A percentile compares a stretch with the other conserved stretches of the same genome.
Evolutionary conservation across 2,888 invertebrate genomes (phyloP).

Genomic region (Orthosia cruda): DNA sequence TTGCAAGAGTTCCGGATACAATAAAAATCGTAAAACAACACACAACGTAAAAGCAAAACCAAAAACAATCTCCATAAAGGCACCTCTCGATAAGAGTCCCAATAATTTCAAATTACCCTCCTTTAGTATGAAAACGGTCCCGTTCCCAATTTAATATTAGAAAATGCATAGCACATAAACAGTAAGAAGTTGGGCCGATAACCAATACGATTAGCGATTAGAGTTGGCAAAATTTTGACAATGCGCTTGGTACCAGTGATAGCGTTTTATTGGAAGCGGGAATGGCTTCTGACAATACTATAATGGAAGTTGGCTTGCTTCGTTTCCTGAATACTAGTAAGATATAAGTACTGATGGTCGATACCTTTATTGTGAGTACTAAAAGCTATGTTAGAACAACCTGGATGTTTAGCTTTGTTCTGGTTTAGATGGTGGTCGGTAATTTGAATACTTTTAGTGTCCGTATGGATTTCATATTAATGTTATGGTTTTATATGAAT

Average conservation of each 20-base stretch:
- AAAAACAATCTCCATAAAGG: constrained; percentile 40
- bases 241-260: constrained; percentile 39
- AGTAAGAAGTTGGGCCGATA: constrained; percentile 67
- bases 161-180: constrained; percentile 68
- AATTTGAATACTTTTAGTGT: constrained; percentile 17
- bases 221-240: constrained; percentile 72
- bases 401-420: not conserved
- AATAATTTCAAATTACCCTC: constrained; percentile 42
- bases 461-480: not conserved
- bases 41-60: constrained; percentile 5
- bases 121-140: constrained; percentile 24
- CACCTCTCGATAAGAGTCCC: constrained; percentile 22
- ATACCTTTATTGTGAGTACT: constrained; percentile 21
- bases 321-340: constrained; percentile 10
- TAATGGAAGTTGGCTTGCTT: constrained; percentile 19
- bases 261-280: constrained; percentile 51
- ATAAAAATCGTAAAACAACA: constrained; percentile 10
- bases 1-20: not conserved
- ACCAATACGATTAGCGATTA: constrained; percentile 69
- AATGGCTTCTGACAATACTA: constrained; percentile 15
- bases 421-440: no score
- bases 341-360: not conserved
- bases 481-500: not conserved
- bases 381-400: not conserved
- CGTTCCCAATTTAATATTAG: constrained; percentile 62